A percentile compares a stretch with the other conserved stretches of the same genome.
Evolutionary conservation across 2,113 vertebrate genomes (phyloP).

Genomic region (Lethenteron camtschaticum): DNA sequence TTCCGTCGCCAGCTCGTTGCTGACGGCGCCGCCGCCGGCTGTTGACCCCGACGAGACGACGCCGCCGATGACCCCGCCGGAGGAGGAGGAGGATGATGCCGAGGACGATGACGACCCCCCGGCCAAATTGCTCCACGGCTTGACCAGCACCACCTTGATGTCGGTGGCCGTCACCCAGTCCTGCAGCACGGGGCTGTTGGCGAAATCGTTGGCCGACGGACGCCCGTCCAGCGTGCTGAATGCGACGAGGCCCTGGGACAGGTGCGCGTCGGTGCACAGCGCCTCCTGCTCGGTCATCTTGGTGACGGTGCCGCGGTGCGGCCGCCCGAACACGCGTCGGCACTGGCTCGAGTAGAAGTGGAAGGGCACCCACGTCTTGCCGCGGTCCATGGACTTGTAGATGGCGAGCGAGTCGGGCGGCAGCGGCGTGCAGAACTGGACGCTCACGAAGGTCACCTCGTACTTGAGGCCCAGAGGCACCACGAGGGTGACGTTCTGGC

Average conservation of each 20-base stretch:
- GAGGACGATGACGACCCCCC: no score
- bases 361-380: conserved; percentile 83
- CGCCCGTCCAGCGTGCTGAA: conserved; percentile 95
- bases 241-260: conserved; percentile 85
- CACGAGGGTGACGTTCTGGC: conserved; percentile 70
- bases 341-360: conserved; percentile 94
- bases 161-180: conserved; percentile 99
- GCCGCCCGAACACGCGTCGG: conserved; percentile 74
- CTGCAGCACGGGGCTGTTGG: conserved; percentile 91
- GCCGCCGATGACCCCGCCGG: no score
- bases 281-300: conserved; percentile 99
- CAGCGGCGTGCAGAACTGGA: conserved; percentile 89
- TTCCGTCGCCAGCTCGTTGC: conserved; percentile 69
- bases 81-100: no score
- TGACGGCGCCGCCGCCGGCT: conserved; percentile 80
- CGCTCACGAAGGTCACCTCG: conserved; percentile 91
- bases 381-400: conserved; percentile 95
- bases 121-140: neutral
- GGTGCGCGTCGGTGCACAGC: conserved; percentile 86
- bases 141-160: conserved; percentile 56
- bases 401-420: conserved; percentile 84
- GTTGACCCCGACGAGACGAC: conserved; percentile 15
- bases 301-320: conserved; percentile 61
- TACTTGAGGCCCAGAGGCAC: conserved; percentile 85
- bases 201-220: conserved; percentile 92